Evolutionary conservation across 2,888 invertebrate genomes (phyloP).

Genomic region (Frankliniella fusca): DNA sequence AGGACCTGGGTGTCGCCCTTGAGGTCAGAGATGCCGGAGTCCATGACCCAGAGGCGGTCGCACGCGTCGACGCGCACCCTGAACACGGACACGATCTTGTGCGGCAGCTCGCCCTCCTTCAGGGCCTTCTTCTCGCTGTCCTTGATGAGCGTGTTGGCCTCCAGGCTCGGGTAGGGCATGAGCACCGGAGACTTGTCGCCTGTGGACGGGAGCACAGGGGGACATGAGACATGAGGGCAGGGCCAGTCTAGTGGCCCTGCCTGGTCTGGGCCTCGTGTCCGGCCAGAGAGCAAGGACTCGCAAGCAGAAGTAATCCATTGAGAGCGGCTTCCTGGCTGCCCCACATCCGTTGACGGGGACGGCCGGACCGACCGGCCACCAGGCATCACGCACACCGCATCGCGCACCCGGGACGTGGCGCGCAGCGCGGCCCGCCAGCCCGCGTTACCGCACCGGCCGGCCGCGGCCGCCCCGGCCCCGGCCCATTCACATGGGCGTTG

Average conservation of each 20-base stretch:
- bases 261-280: too few relatives aligned
- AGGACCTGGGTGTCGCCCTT: conserved; percentile 55
- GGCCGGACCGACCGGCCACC: too few relatives aligned
- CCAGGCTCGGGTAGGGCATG: conserved; percentile 71
- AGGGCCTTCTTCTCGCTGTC: conserved; percentile 34
- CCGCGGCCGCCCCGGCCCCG: too few relatives aligned
- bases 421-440: not conserved
- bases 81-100: conserved; percentile 61
- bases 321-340: not conserved
- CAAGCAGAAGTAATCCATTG: not conserved
- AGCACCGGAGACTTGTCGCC: conserved; percentile 61
- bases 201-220: conserved; percentile 28
- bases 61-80: conserved; percentile 69
- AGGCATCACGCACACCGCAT: too few relatives aligned
- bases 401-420: not conserved
- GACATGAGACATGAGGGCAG: too few relatives aligned
- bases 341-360: not conserved
- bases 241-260: too few relatives aligned
- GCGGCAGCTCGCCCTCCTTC: conserved; percentile 27
- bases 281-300: not conserved
- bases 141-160: conserved; percentile 68
- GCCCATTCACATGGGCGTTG: not conserved
- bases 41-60: conserved; percentile 72
- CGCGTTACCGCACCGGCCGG: not conserved
- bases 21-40: conserved; percentile 73